A percentile compares a stretch with the other conserved stretches of the same genome.
Conservation (phyloP, 2,797 vertebrate species). For the Catamblyrhynchus diadema region DNA sequence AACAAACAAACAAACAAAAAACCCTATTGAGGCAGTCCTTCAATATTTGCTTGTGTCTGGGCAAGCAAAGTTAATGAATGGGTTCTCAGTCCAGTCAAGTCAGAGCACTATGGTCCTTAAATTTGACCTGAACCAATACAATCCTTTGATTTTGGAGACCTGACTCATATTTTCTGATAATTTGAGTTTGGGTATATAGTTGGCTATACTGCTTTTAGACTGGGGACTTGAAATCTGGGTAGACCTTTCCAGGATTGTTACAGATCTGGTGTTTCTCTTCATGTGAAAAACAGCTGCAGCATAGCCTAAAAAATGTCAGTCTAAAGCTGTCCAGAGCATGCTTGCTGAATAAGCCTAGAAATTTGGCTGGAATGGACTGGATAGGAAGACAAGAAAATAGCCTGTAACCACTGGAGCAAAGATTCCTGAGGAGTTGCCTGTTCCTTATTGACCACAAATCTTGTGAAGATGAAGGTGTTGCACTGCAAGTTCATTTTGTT, state of each 20-base stretch:
- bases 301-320: neutral
- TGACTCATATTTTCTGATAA: neutral
- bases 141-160: neutral
- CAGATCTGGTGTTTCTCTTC: neutral
- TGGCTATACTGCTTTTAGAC: neutral
- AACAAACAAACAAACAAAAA: neutral
- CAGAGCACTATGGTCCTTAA: neutral
- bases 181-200: neutral
- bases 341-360: neutral
- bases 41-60: neutral
- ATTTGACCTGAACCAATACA: neutral
- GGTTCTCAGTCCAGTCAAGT: neutral
- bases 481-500: neutral
- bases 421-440: neutral
- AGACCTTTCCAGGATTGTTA: neutral
- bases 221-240: neutral
- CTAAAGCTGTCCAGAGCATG: neutral
- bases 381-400: neutral
- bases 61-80: neutral
- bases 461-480: neutral
- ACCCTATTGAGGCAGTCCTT: neutral
- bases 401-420: neutral
- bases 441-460: neutral
- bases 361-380: neutral
- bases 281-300: neutral